Percentiles rank a stretch among this genome's conserved stretches.
Evolutionary conservation across 2,888 invertebrate species (phyloP).

Genomic region (Epinotia ramella): DNA sequence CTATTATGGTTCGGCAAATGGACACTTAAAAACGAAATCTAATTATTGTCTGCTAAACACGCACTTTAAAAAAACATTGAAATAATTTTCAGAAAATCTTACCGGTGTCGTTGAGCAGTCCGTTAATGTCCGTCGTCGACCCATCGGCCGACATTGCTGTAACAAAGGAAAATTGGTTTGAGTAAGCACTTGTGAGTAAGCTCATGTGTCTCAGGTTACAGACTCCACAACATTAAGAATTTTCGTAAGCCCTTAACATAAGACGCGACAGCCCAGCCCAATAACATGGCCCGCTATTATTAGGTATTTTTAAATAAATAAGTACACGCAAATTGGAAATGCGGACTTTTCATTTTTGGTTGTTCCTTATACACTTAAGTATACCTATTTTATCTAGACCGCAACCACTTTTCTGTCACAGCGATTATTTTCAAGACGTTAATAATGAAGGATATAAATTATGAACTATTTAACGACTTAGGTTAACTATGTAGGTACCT

Average conservation of each 20-base stretch:
- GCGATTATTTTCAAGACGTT: neutral
- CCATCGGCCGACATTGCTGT: constrained; percentile 87
- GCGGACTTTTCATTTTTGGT: neutral
- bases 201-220: neutral
- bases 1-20: no score
- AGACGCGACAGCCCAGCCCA: no score
- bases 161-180: constrained; percentile 68
- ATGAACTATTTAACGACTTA: no score
- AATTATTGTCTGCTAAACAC: no score
- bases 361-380: neutral
- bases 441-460: neutral
- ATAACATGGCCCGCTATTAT: neutral
- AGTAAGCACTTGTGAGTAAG: no score
- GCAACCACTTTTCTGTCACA: neutral
- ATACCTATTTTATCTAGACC: constrained; percentile 8
- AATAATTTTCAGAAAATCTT: constrained; percentile 52
- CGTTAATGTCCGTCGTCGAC: constrained; percentile 87
- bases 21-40: no score
- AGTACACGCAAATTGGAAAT: neutral
- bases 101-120: constrained; percentile 87
- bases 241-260: neutral
- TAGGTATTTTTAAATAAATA: neutral
- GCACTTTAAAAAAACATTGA: no score
- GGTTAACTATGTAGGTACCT: no score
- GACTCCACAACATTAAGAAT: neutral